A percentile compares a stretch with the other conserved stretches of the same genome.
Evolutionary conservation across 2,888 invertebrate species (phyloP).

Genomic region (Mechanitis messenoides): DNA sequence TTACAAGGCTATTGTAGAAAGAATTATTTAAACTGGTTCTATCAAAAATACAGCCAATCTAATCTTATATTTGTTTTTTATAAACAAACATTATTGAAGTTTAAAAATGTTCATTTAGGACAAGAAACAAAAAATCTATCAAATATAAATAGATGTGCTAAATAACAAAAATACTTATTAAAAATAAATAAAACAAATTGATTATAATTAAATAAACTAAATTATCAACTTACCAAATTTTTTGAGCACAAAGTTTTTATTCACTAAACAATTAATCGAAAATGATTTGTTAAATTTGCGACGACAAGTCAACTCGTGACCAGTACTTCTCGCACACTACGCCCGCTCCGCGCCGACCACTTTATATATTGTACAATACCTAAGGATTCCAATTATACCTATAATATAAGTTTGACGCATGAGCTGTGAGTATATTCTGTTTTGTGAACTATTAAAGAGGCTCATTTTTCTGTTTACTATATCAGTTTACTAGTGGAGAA

Average conservation of each 20-base stretch:
- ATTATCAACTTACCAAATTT: constrained; percentile 21
- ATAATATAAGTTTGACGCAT: constrained; percentile 54
- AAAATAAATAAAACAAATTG: too few relatives aligned
- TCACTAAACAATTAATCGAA: constrained; percentile 17
- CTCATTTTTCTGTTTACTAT: too few relatives aligned
- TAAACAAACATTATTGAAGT: too few relatives aligned
- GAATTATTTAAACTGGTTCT: too few relatives aligned
- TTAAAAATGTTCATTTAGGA: too few relatives aligned
- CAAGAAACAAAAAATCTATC: too few relatives aligned
- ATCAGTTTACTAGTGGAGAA: too few relatives aligned
- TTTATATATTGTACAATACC: constrained; percentile 54
- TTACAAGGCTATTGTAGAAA: constrained; percentile 9
- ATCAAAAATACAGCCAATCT: too few relatives aligned
- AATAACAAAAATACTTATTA: too few relatives aligned
- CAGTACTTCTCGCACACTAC: constrained; percentile 51
- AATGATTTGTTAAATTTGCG: constrained; percentile 13
- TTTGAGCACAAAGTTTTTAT: constrained; percentile 9
- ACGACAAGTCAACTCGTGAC: constrained; percentile 36
- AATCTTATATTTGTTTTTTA: too few relatives aligned
- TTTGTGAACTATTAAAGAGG: too few relatives aligned
- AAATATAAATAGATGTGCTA: too few relatives aligned
- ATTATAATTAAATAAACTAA: not conserved
- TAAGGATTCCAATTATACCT: constrained; percentile 42
- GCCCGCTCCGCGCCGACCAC: constrained; percentile 51
- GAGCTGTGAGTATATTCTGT: constrained; percentile 41